phyloP scores from a whole-genome alignment of 1,140 invertebrate genomes.

The Lepidurus apus region DNA sequence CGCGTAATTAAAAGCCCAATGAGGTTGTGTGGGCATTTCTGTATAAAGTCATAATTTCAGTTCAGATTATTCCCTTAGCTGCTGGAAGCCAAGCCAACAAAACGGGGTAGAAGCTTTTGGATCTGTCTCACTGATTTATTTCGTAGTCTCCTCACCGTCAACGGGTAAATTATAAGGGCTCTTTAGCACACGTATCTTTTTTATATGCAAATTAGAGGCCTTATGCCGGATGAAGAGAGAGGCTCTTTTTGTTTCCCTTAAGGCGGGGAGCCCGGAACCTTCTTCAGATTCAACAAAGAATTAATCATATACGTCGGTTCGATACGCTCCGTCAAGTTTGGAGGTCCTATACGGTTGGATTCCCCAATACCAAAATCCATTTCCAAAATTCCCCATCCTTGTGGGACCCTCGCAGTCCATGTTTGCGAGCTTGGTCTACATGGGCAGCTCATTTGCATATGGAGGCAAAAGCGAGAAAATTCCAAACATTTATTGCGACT shows the following conservation, averaged over 20 bases:
- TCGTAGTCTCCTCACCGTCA: not conserved
- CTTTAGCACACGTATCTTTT: not conserved
- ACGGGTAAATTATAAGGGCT: not conserved
- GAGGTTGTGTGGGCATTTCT: not conserved
- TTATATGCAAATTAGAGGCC: not conserved
- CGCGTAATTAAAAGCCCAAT: not conserved
- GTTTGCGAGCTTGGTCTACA: not conserved
- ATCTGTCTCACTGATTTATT: not conserved
- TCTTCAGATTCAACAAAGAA: not conserved
- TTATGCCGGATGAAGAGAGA: not conserved
- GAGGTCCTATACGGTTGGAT: not conserved
- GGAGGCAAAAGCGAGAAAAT: not conserved
- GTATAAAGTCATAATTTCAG: not conserved
- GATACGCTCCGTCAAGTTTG: not conserved
- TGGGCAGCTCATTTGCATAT: not conserved
- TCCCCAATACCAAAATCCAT: not conserved
- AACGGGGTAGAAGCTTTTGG: not conserved
- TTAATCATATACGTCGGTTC: not conserved
- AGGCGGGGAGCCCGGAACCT: not conserved
- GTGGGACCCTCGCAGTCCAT: not conserved
- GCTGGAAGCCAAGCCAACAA: not conserved
- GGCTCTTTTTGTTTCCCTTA: not conserved
- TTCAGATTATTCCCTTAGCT: not conserved
- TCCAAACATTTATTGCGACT: not conserved
- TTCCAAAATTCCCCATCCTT: not conserved